A percentile compares a stretch with the other conserved stretches of the same genome.
Conservation (phyloP, 2,888 invertebrate species). For the Scelioninae gen. 1 region DNA sequence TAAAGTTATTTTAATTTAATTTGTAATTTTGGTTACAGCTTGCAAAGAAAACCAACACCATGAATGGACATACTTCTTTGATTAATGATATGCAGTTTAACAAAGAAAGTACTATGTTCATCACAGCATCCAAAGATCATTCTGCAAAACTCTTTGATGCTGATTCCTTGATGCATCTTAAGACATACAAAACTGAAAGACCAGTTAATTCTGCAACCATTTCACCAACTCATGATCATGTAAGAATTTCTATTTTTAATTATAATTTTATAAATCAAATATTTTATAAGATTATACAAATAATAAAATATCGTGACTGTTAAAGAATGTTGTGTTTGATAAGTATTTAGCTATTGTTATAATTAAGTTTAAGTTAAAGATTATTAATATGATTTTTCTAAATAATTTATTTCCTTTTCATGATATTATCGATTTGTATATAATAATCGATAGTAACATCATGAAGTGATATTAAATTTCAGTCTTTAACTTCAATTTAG, state of each 20-base stretch:
- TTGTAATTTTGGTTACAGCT: slow-evolving; percentile 85
- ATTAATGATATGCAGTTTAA: slow-evolving; percentile 99
- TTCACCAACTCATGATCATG: slow-evolving; percentile 97
- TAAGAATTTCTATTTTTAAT: slow-evolving; percentile 80
- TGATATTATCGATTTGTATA: no score
- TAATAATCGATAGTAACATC: no score
- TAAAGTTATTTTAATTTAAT: no score
- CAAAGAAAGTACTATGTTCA: slow-evolving; percentile 96
- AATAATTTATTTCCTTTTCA: no score
- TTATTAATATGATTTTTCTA: no score
- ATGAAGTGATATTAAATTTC: no score
- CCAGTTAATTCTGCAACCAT: slow-evolving; percentile 99
- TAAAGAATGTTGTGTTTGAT: no score
- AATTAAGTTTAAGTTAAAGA: no score
- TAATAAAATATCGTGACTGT: no score
- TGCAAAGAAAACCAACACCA: slow-evolving; percentile 91
- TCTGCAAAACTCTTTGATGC: slow-evolving; percentile 98
- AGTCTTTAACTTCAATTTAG: no score
- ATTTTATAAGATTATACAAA: no score
- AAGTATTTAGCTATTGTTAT: no score
- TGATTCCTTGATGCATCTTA: slow-evolving; percentile 92
- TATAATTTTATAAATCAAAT: not conserved
- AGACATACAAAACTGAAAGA: slow-evolving; percentile 98
- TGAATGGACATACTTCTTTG: slow-evolving; percentile 92
- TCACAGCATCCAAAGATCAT: slow-evolving; percentile 98